A percentile compares a stretch with the other conserved stretches of the same genome.
phyloP scores from a whole-genome alignment of 2,888 invertebrate genomes.

The Anthoptus insignis region DNA sequence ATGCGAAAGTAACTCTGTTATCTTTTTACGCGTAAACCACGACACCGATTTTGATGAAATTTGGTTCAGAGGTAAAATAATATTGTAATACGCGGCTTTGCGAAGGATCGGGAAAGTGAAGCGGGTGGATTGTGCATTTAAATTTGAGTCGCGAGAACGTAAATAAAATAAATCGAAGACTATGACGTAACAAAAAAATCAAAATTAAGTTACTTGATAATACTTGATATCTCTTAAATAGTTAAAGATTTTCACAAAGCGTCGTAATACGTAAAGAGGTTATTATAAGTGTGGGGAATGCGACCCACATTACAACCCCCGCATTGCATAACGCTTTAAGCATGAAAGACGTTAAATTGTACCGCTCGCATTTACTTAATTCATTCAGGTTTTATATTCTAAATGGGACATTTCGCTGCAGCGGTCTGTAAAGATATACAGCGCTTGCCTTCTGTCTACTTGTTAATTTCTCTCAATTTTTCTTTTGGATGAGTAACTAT shows the following conservation, averaged over 20 bases:
- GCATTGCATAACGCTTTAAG: conserved; percentile 27
- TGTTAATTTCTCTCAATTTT: conserved; percentile 19
- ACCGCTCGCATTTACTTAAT: conserved; percentile 35
- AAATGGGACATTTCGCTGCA: conserved; percentile 32
- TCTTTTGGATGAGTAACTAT: conserved; percentile 14
- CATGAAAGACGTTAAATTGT: conserved; percentile 23
- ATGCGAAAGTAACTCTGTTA: too few species aligned
- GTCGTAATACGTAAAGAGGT: conserved; percentile 7
- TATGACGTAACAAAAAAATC: too few species aligned
- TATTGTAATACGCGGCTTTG: too few species aligned
- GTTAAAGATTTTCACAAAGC: background rate
- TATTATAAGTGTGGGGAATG: conserved; percentile 19
- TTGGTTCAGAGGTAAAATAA: too few species aligned
- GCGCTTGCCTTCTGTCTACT: conserved; percentile 12
- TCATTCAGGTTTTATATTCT: conserved; percentile 32
- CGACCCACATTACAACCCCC: conserved; percentile 21
- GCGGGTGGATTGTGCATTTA: too few species aligned
- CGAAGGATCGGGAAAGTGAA: too few species aligned
- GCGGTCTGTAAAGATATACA: conserved; percentile 17
- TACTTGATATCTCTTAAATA: background rate
- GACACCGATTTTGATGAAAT: too few species aligned
- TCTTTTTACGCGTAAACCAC: too few species aligned
- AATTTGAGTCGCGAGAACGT: too few species aligned
- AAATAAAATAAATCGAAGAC: too few species aligned
- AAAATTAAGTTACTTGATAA: too few species aligned